These are phyloP conservation scores for Cephalophus harveyi DNA, from an alignment of 2,113 vertebrate genomes.

Conservation along the genomic window DNA sequence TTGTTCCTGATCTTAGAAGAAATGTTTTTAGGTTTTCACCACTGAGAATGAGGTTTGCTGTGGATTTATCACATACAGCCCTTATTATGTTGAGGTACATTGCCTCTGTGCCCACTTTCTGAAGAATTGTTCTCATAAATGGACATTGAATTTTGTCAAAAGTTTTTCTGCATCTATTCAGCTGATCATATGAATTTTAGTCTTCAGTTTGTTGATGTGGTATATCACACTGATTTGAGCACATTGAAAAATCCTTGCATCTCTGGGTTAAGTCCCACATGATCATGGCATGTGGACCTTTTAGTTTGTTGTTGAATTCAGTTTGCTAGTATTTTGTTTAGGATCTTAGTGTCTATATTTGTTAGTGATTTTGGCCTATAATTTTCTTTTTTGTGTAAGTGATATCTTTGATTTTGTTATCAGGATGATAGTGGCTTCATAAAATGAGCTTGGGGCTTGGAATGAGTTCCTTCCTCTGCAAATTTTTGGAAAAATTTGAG, in stretches of 20 bases:
- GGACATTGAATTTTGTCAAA: background rate
- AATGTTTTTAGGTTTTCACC: background rate
- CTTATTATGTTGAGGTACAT: background rate
- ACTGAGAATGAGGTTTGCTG: background rate
- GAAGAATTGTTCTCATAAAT: background rate
- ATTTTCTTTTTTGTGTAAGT: background rate
- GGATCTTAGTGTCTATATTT: background rate
- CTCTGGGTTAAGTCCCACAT: background rate
- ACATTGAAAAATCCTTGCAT: background rate
- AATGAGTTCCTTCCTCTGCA: background rate
- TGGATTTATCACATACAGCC: background rate
- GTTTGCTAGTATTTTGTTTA: background rate
- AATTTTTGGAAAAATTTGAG: background rate
- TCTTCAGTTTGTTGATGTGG: background rate
- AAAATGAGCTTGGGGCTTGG: background rate
- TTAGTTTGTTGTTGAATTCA: background rate
- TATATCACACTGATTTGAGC: background rate
- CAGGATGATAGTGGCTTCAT: background rate
- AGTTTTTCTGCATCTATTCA: background rate
- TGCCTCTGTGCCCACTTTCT: background rate
- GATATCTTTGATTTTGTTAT: background rate
- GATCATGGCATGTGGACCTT: background rate
- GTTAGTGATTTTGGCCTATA: background rate
- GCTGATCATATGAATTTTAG: background rate
- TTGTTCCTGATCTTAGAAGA: background rate